A percentile compares a stretch with the other conserved stretches of the same genome.
Evolutionary conservation across 2,797 vertebrate genomes (phyloP).

Genomic region (Pseudochaenichthys georgianus): DNA sequence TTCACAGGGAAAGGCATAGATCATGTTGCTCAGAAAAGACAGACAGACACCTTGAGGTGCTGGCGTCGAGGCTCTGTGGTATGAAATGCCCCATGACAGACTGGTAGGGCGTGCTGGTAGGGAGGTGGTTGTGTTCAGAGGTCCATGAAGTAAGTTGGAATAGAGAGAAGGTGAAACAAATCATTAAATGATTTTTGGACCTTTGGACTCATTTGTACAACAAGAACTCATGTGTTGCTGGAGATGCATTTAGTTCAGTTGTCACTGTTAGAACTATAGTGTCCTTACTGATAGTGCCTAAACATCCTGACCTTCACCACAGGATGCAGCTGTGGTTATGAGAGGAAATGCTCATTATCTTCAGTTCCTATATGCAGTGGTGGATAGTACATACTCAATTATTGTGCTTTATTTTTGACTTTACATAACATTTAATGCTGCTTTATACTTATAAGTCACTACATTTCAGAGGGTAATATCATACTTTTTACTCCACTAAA

Average conservation of each 20-base stretch:
- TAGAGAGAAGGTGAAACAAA: neutral
- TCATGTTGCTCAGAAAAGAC: constrained; percentile 52
- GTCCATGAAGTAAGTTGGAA: neutral
- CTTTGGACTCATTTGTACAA: neutral
- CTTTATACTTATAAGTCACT: too few relatives aligned
- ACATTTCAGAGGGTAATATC: too few relatives aligned
- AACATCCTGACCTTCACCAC: neutral
- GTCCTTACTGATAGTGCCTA: neutral
- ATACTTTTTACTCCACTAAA: too few relatives aligned
- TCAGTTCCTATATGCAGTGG: neutral
- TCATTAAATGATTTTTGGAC: neutral
- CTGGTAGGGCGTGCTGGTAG: constrained; percentile 23
- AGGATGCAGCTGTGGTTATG: neutral
- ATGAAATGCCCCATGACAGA: constrained; percentile 57
- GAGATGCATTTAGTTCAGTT: neutral
- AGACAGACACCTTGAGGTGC: constrained; percentile 45
- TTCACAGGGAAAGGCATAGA: constrained; percentile 44
- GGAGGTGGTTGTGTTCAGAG: constrained; percentile 17
- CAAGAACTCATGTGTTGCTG: neutral
- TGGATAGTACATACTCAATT: too few relatives aligned
- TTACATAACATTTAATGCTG: too few relatives aligned
- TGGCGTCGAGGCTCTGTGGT: constrained; percentile 48
- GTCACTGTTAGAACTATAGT: neutral
- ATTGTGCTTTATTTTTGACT: too few relatives aligned
- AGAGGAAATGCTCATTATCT: constrained; percentile 14